Conservation (phyloP, 2,113 vertebrate genomes). For the Camelus bactrianus region DNA sequence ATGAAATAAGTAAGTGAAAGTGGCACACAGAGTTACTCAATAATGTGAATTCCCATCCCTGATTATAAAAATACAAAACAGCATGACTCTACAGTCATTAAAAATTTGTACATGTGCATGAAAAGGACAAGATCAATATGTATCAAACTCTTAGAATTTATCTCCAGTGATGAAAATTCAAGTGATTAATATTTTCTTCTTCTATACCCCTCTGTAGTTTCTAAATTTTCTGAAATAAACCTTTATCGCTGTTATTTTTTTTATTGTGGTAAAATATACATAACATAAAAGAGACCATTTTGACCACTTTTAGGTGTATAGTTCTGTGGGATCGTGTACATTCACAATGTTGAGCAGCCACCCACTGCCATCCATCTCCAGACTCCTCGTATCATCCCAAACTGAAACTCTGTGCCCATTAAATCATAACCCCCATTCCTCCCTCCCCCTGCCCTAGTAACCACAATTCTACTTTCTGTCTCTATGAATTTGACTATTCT, state of each 20-base stretch:
- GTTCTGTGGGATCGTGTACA: not conserved
- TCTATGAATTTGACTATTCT: not conserved
- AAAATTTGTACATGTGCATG: not conserved
- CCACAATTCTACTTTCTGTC: not conserved
- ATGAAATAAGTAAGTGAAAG: not conserved
- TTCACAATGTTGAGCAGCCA: not conserved
- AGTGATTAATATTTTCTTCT: not conserved
- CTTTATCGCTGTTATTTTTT: not conserved
- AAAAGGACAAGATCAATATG: not conserved
- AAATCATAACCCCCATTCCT: not conserved
- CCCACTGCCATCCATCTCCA: not conserved
- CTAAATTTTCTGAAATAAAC: constrained; percentile 17
- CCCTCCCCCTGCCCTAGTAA: not conserved
- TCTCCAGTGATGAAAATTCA: not conserved
- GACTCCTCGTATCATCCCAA: not conserved
- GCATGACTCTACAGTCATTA: not conserved
- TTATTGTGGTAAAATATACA: not conserved
- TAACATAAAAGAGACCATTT: not conserved
- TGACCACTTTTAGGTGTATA: not conserved
- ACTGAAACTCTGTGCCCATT: not conserved
- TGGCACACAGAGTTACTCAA: not conserved
- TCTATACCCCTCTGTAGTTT: not conserved
- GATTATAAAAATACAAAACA: not conserved
- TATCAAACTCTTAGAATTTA: not conserved
- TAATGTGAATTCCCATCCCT: not conserved